Conservation (phyloP, 2,888 invertebrate species). For the Troglohyphantes excavatus region DNA sequence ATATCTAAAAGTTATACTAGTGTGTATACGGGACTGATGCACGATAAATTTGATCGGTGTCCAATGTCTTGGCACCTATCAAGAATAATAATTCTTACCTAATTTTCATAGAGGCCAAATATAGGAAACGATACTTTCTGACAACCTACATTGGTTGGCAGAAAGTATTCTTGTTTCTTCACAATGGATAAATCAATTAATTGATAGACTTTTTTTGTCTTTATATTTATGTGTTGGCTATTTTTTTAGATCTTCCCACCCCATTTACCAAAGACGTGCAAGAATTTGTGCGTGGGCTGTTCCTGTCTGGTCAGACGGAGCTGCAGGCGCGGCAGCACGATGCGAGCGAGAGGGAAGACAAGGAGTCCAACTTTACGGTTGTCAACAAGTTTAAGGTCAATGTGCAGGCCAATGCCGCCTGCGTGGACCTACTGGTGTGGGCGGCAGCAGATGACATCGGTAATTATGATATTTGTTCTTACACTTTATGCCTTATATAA, state of each 20-base stretch:
- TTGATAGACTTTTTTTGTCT: too few species aligned
- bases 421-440: slow-evolving; percentile 98
- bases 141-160: too few species aligned
- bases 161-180: too few species aligned
- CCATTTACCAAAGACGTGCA: slow-evolving; percentile 96
- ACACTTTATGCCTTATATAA: too few species aligned
- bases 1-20: too few species aligned
- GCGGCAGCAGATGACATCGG: slow-evolving; percentile 98
- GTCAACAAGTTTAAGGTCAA: slow-evolving; percentile 95
- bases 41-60: too few species aligned
- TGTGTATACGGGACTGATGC: too few species aligned
- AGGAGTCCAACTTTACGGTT: slow-evolving; percentile 90
- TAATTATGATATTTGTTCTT: slow-evolving; percentile 84
- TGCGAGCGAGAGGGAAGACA: slow-evolving; percentile 89
- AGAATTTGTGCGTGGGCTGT: slow-evolving; percentile 93
- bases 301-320: slow-evolving; percentile 95
- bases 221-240: neutral
- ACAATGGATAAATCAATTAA: too few species aligned
- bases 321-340: slow-evolving; percentile 89
- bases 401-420: slow-evolving; percentile 98
- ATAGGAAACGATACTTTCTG: too few species aligned
- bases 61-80: too few species aligned
- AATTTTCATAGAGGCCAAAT: too few species aligned
- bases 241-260: slow-evolving; percentile 88
- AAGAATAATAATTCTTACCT: too few species aligned